Evolutionary conservation across 2,797 vertebrate genomes (phyloP), one percentile per base, ranked within the genome.

Genomic region (Meriones psammophilus): DNA sequence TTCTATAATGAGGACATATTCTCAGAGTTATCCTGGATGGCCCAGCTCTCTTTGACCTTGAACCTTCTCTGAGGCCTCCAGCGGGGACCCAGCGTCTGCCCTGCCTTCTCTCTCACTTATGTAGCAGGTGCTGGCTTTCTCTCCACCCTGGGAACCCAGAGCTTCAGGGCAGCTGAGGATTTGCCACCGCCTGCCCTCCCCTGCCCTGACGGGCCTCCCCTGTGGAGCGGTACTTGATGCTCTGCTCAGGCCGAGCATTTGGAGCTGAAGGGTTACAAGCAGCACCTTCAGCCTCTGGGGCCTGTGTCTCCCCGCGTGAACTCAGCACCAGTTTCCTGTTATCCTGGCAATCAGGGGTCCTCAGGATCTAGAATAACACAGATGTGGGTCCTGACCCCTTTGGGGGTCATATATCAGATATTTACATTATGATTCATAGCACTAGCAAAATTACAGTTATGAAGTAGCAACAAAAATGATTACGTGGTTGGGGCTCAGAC

Each of bases 31-130:
- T 86, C 84, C 71, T 30, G 7, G 46, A 62, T 84, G 90, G 42
- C 56, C 86, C 62, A 88, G 39, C 83, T 86, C 15, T 78, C 36
- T 30, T 88, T 56, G 30, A 71, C 84, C 90, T 69, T 92, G 94
- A 92, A 84, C 84, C 30, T 84, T 74, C 50, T 79, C 54, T 22
- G 42, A 95, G 92, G 50, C 58, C 54, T 92, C 42, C 12, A n/a
- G n/a, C n/a, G 22, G 68, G 68, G 89, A 88, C 28, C 24, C 33
- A 30, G 68, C 9, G 0, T 36, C 68, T 39, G 10, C 60, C 6
- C 17, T 7, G 9, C 69, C 28, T 46, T 54, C 26, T 50, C 60
- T 22, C 60, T 30, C 18, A 0, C 9, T 36, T 22, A 8, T n/a
- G 0, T 5, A 71, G 71, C 69, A 85, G 69, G 30, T 54, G 69